Evolutionary conservation across 1,140 invertebrate genomes (phyloP), one percentile per base, ranked within the genome.

Genomic region (Lepidotrigona ventralis): DNA sequence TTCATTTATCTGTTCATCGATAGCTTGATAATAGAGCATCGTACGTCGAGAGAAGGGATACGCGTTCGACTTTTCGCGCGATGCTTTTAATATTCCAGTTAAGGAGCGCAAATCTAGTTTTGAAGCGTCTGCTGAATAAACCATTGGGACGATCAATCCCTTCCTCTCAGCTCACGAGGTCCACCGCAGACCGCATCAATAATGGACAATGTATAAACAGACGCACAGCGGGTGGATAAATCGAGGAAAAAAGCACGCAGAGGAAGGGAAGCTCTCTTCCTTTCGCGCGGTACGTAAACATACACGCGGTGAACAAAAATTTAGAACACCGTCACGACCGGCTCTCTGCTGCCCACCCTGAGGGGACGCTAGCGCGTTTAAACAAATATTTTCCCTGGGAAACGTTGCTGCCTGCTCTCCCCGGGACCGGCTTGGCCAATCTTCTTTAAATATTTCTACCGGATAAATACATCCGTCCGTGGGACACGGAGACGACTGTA

Each of bases 321-420:
- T 83, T 63, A 76, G 46, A 58, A 29, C 60, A 68, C 39, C 54
- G 15, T n/a, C 63, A 6, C 29, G 26, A 66, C 29, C 17, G 17
- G 14, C 63, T 15, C 21, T 11, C 39, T 46, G 39, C 39, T 46
- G 39, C 8, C 2, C 70, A 60, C 12, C 8, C 63, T 19, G 53
- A 19, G 51, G 74, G 76, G 82, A 79, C 68, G 68, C 72, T 33
- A 79, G 74, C 77, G 74, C 77, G 82, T 79, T 83, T 79, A 58
- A 79, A 83, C 77, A 83, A 83, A 83, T 83, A 83, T 83, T 83
- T 79, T 83, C 76, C n/a, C 77, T 83, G 53, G 82, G 39, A 78
- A 72, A 79, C 66, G 77, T 26, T n/a, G 19, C 53, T 21, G 23
- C 9, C 29, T 12, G 9, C 23, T 9, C 68, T 12, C 53, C 3